Conservation (phyloP, 2,113 vertebrate species). For the Daphoenositta chrysoptera region DNA sequence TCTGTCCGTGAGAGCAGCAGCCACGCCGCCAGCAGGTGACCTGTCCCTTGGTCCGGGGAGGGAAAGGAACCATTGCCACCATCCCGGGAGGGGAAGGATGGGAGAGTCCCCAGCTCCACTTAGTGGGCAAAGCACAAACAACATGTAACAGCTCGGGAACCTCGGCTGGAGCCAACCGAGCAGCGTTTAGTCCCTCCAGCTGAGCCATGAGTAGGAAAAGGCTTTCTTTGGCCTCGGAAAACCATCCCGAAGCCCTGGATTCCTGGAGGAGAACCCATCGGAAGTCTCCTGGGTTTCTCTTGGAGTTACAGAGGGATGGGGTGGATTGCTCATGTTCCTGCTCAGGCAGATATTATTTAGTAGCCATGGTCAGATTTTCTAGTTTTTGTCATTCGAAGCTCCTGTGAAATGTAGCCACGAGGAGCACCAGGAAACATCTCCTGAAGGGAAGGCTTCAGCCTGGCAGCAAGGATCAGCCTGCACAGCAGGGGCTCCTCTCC, state of each 20-base stretch:
- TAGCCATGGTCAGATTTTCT: background rate
- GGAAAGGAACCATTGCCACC: background rate
- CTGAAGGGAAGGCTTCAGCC: background rate
- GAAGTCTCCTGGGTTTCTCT: background rate
- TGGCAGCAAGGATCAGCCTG: background rate
- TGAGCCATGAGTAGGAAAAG: background rate
- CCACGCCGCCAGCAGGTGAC: background rate
- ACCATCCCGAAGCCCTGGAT: background rate
- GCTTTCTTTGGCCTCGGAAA: background rate
- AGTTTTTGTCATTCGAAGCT: background rate
- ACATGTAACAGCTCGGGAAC: background rate
- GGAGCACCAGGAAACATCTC: background rate
- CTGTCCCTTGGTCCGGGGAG: background rate
- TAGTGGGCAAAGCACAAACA: slow-evolving; percentile 59
- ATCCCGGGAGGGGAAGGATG: background rate
- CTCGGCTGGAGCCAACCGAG: background rate
- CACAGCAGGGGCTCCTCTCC: background rate
- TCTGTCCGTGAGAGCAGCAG: background rate
- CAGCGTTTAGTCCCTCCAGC: fast-evolving
- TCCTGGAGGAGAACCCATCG: background rate
- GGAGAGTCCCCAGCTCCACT: slow-evolving; percentile 44
- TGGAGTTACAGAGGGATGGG: fast-evolving
- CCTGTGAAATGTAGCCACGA: background rate
- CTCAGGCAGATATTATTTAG: background rate
- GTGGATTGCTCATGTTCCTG: background rate